A percentile compares a stretch with the other conserved stretches of the same genome.
phyloP scores from a whole-genome alignment of 2,888 invertebrate species.

The Punctoribates punctum region DNA sequence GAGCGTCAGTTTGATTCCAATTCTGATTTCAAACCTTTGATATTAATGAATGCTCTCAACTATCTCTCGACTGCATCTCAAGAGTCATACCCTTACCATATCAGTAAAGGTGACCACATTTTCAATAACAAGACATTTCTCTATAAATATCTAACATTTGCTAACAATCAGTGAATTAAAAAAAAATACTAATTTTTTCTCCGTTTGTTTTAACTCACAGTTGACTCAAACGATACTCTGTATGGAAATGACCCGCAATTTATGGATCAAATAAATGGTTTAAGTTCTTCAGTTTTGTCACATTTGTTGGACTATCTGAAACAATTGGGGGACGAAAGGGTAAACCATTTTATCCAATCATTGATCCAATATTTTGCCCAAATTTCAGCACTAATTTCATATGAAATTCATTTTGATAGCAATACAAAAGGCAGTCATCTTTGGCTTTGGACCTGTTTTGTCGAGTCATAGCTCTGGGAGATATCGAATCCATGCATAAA shows the following conservation, averaged over 20 bases:
- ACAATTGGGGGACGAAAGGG: constrained; percentile 61
- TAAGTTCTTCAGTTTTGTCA: constrained; percentile 71
- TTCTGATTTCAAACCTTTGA: constrained; percentile 63
- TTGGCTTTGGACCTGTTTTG: constrained; percentile 65
- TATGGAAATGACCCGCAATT: constrained; percentile 88
- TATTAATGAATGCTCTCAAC: constrained; percentile 73
- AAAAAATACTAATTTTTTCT: background rate
- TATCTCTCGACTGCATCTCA: constrained; percentile 73
- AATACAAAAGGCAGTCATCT: constrained; percentile 57
- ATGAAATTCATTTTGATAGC: constrained; percentile 26
- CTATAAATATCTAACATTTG: too few species aligned
- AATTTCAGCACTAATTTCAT: too few species aligned
- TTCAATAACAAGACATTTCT: too few species aligned
- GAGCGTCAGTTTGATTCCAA: constrained; percentile 60
- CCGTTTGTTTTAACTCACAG: constrained; percentile 57
- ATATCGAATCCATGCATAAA: constrained; percentile 49
- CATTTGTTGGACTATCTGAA: constrained; percentile 69
- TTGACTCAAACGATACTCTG: constrained; percentile 85
- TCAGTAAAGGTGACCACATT: constrained; percentile 68
- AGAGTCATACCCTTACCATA: constrained; percentile 78
- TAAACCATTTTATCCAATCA: too few species aligned
- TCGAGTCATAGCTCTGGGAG: constrained; percentile 53
- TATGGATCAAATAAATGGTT: constrained; percentile 70
- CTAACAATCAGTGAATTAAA: too few species aligned
- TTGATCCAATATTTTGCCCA: too few species aligned